A percentile compares a stretch with the other conserved stretches of the same genome.
Conservation (phyloP, 2,797 vertebrate genomes). For the Kryptolebias ocellatus region DNA sequence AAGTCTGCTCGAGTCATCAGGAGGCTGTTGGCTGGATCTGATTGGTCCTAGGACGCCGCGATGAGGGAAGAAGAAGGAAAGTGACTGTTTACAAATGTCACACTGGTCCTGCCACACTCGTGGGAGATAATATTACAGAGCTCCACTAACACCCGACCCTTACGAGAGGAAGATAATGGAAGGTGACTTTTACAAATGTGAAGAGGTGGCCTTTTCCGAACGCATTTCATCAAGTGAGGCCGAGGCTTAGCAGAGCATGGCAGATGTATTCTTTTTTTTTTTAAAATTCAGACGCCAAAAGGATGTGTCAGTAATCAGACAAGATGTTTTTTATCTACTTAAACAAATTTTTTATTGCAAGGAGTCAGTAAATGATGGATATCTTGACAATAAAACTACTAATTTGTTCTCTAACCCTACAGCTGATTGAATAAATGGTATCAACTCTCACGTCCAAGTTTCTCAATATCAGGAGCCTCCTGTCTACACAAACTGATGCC, state of each 20-base stretch:
- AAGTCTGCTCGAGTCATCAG: constrained; percentile 13
- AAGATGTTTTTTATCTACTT: constrained; percentile 27
- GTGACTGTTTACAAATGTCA: constrained; percentile 77
- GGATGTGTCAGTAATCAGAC: constrained; percentile 39
- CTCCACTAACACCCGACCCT: constrained; percentile 48
- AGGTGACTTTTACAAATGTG: constrained; percentile 77
- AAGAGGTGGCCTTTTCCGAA: constrained; percentile 78
- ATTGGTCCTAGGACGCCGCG: constrained; percentile 51
- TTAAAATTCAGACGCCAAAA: constrained; percentile 39
- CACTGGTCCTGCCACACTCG: constrained; percentile 62
- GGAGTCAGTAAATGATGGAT: not conserved
- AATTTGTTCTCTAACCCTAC: too few species aligned
- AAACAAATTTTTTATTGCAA: too few species aligned
- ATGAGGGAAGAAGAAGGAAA: constrained; percentile 34
- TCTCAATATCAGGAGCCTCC: too few species aligned
- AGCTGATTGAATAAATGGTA: too few species aligned
- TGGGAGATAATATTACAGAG: constrained; percentile 64
- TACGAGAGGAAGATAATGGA: constrained; percentile 65
- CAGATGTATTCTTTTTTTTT: constrained; percentile 21
- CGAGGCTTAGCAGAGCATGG: constrained; percentile 32
- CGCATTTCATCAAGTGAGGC: constrained; percentile 64
- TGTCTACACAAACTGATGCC: too few species aligned
- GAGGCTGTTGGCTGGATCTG: constrained; percentile 23
- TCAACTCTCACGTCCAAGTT: too few species aligned
- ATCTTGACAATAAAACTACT: too few species aligned